phyloP scores from a whole-genome alignment of 2,113 vertebrate genomes.

The Danionella cerebrum region DNA sequence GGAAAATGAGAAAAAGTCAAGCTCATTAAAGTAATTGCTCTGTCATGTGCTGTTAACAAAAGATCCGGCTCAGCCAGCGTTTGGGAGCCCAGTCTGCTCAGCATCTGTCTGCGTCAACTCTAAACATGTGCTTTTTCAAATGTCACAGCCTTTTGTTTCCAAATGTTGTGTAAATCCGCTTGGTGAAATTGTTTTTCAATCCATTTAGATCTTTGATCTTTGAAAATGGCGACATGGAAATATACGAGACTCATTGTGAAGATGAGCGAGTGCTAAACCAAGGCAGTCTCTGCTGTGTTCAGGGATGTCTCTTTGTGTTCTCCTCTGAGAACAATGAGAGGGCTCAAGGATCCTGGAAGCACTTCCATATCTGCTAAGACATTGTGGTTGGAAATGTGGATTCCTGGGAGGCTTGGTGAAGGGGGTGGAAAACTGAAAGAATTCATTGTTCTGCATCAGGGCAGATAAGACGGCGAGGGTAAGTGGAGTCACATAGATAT shows the following conservation, averaged over 20 bases:
- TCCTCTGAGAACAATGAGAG: slow-evolving; percentile 42
- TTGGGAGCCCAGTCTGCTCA: background rate
- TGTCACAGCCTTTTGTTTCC: background rate
- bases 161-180: background rate
- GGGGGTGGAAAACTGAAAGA: slow-evolving; percentile 49
- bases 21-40: background rate
- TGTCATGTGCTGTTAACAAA: background rate
- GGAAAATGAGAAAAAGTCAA: background rate
- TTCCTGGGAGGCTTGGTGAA: slow-evolving; percentile 49
- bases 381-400: slow-evolving; percentile 63
- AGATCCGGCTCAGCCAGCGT: background rate
- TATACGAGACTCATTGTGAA: slow-evolving; percentile 33
- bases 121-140: background rate
- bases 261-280: slow-evolving; percentile 22
- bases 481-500: slow-evolving; percentile 54
- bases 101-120: slow-evolving; percentile 2
- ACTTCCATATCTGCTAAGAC: slow-evolving; percentile 59
- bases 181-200: slow-evolving; percentile 13
- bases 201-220: slow-evolving; percentile 38
- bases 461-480: slow-evolving; percentile 58
- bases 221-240: slow-evolving; percentile 41
- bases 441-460: slow-evolving; percentile 56
- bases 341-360: slow-evolving; percentile 38
- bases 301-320: slow-evolving; percentile 26
- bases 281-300: slow-evolving; percentile 25